Percentiles rank a stretch among this genome's conserved stretches.
phyloP scores from a whole-genome alignment of 2,113 vertebrate genomes.

The Sceloporus tristichus region DNA sequence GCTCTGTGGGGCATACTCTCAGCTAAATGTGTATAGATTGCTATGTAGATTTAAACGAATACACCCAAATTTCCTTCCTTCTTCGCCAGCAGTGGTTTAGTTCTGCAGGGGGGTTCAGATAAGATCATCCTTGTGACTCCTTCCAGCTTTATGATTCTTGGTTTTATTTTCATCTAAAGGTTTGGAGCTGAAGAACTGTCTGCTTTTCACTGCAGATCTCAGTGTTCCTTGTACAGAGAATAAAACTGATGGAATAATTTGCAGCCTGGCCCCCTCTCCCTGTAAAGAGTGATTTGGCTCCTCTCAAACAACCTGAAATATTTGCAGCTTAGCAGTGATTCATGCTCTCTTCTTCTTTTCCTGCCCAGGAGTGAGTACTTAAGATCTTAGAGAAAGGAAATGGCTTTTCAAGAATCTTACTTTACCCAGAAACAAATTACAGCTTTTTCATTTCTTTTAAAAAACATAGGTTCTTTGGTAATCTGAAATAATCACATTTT shows the following conservation, averaged over 20 bases:
- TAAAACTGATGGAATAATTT: background rate
- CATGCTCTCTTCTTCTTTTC: conserved; percentile 56
- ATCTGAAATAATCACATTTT: fast-evolving
- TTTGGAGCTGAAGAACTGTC: background rate
- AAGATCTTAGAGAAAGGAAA: conserved; percentile 52
- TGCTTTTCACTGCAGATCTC: background rate
- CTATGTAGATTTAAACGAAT: background rate
- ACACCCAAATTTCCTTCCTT: background rate
- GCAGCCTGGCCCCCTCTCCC: background rate
- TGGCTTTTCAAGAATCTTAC: conserved; percentile 26
- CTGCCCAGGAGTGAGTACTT: conserved; percentile 50
- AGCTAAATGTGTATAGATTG: background rate
- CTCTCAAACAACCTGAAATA: conserved; percentile 56
- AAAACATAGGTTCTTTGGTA: background rate
- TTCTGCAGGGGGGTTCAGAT: no score
- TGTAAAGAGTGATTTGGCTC: conserved; percentile 33
- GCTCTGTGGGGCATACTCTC: background rate
- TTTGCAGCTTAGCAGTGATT: conserved; percentile 62
- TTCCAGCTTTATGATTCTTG: background rate
- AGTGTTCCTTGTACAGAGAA: background rate
- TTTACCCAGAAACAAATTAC: conserved; percentile 30
- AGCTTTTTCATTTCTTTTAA: conserved; percentile 21
- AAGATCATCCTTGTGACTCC: no score
- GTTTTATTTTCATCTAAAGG: background rate
- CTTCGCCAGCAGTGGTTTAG: background rate